A percentile compares a stretch with the other conserved stretches of the same genome.
Conservation (phyloP, 2,888 invertebrate genomes). For the Philereme vetulata region DNA sequence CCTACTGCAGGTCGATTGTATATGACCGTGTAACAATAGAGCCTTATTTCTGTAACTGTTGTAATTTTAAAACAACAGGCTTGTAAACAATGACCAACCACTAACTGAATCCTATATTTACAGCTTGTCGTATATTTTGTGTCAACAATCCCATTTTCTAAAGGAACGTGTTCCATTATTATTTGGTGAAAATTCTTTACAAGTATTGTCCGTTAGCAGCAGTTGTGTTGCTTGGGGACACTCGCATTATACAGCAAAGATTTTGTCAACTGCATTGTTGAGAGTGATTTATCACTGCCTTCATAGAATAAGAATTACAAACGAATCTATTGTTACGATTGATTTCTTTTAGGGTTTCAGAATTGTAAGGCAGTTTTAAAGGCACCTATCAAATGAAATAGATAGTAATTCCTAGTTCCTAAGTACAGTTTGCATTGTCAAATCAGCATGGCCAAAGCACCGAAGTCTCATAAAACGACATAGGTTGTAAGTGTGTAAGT, state of each 20-base stretch:
- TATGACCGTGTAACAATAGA: slow-evolving; percentile 45
- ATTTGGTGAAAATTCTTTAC: slow-evolving; percentile 51
- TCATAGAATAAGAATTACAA: slow-evolving; percentile 48
- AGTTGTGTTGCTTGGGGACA: slow-evolving; percentile 53
- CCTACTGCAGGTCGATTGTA: slow-evolving; percentile 55
- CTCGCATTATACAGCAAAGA: slow-evolving; percentile 44
- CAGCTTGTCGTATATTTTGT: slow-evolving; percentile 63
- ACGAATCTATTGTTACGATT: slow-evolving; percentile 36
- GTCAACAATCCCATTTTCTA: slow-evolving; percentile 51
- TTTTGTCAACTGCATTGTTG: slow-evolving; percentile 68
- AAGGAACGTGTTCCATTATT: slow-evolving; percentile 59
- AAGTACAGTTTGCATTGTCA: slow-evolving; percentile 44
- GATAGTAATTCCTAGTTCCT: slow-evolving; percentile 35
- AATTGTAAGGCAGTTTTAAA: slow-evolving; percentile 14
- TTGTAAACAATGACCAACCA: slow-evolving; percentile 63
- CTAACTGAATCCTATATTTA: slow-evolving; percentile 66
- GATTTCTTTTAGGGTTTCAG: slow-evolving; percentile 22
- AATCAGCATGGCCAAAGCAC: slow-evolving; percentile 78
- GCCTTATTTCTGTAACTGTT: slow-evolving; percentile 40
- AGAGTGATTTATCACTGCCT: slow-evolving; percentile 71
- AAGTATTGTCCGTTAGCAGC: slow-evolving; percentile 54
- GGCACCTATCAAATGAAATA: slow-evolving; percentile 17
- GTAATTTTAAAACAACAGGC: slow-evolving; percentile 54
- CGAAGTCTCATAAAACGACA: slow-evolving; percentile 61
- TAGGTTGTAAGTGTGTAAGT: slow-evolving; percentile 77